Base-by-base conservation (phyloP, 2,888 invertebrate genomes). In the Pyrgus malvae region DNA sequence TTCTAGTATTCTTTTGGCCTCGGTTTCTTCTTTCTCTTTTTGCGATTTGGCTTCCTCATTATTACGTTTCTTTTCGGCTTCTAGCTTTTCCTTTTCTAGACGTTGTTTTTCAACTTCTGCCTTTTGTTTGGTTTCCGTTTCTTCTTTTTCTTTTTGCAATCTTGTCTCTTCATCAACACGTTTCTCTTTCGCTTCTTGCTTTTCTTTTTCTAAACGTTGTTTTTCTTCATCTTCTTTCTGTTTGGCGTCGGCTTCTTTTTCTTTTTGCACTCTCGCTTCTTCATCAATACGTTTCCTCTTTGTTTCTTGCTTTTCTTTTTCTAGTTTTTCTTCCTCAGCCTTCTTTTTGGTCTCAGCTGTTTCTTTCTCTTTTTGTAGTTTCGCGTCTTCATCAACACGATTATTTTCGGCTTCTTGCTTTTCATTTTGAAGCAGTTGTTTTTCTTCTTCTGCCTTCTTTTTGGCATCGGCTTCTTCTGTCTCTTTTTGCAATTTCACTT, bases 381-480 rank as follows among this genome's bases (percentile, higher is more conserved):
- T n/a, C 9, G 8, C 6, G 21, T 6, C 35, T 9, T 46, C 35
- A 8, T 33, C 31, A 42, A 59, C 23, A 19, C 48, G 16, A 41
- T 58, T 37, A 12, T 19, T 54, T 21, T 53, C 48, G 44, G 17
- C 19, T n/a, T 41, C 33, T 11, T 41, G 23, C 8, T 23, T 41
- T n/a, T 9, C 31, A 12, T 49, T 49, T 31, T 40, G 31, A n/a
- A 23, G 9, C 11, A 17, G 9, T 3, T 29, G 25, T 6, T 19
- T 40, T 29, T 40, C 8, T n/a, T 25, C 38, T 56, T n/a, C n/a
- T n/a, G n/a, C n/a, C n/a, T n/a, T n/a, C n/a, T n/a, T n/a, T n/a
- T 56, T 63, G 42, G 53, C 45, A 29, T 44, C 48, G 42, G 56
- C 51, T 31, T 57, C 21, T 38, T 55, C 31, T 14, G 45, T 25